Evolutionary conservation across 2,797 vertebrate species (phyloP).

Genomic region (Dallia pectoralis): DNA sequence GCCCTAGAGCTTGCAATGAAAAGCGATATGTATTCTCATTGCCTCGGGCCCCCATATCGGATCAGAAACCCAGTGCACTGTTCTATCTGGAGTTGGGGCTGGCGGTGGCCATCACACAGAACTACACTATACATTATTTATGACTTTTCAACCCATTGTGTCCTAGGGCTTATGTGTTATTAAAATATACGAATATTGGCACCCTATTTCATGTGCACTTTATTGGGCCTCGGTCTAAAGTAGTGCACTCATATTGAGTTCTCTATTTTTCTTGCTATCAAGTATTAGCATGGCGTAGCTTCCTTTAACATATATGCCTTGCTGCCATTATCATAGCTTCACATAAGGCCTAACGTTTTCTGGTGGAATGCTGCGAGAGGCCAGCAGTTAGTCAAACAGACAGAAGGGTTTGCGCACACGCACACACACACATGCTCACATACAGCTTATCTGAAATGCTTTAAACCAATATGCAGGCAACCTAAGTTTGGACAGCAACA

Average conservation of each 20-base stretch:
- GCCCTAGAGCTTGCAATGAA: background rate
- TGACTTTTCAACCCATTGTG: too few species aligned
- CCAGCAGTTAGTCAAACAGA: background rate
- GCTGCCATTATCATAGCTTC: background rate
- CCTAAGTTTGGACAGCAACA: background rate
- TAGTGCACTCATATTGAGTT: background rate
- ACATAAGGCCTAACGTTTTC: background rate
- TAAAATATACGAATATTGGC: too few species aligned
- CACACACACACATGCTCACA: slow-evolving; percentile 3
- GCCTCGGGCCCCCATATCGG: background rate
- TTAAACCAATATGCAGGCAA: background rate
- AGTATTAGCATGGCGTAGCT: too few species aligned
- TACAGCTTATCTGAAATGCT: background rate
- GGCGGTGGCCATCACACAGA: background rate
- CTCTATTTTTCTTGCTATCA: too few species aligned
- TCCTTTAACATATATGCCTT: background rate
- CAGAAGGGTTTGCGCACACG: slow-evolving; percentile 4
- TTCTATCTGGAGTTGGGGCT: background rate
- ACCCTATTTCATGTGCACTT: too few species aligned
- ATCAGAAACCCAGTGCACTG: background rate
- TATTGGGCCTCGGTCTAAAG: background rate
- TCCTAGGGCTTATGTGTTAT: too few species aligned
- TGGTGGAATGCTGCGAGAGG: background rate
- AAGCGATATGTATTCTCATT: background rate
- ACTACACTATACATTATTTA: background rate